Percentiles rank a stretch among this genome's conserved stretches.
Evolutionary conservation across 2,888 invertebrate species (phyloP).

Genomic region (Allygus modestus): DNA sequence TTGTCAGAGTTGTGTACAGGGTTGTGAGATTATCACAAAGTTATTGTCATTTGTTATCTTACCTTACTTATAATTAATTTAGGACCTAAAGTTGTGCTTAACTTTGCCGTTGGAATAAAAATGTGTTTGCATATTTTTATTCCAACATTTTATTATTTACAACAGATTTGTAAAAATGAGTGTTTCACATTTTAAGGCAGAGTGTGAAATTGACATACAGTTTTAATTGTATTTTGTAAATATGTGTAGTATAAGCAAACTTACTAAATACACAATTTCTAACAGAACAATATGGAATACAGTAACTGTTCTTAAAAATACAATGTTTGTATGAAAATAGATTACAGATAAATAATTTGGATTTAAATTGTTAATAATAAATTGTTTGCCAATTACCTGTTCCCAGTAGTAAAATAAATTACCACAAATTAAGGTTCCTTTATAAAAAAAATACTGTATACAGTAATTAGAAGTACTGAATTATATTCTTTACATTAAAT

Average conservation of each 20-base stretch:
- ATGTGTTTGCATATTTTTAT: neutral
- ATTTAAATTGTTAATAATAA: too few relatives aligned
- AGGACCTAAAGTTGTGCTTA: slow-evolving; percentile 50
- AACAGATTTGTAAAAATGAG: slow-evolving; percentile 23
- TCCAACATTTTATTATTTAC: slow-evolving; percentile 45
- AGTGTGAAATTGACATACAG: slow-evolving; percentile 54
- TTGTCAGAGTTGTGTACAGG: slow-evolving; percentile 44
- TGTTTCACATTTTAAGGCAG: slow-evolving; percentile 17
- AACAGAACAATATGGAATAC: neutral
- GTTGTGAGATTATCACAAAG: slow-evolving; percentile 60
- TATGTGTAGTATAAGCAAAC: slow-evolving; percentile 1
- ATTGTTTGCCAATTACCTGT: too few relatives aligned
- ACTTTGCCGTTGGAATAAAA: slow-evolving; percentile 30
- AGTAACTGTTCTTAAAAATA: too few relatives aligned
- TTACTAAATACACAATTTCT: neutral
- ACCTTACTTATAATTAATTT: slow-evolving; percentile 30
- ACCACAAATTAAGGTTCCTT: too few relatives aligned
- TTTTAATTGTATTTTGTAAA: slow-evolving; percentile 37
- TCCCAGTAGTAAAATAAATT: too few relatives aligned
- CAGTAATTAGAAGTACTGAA: too few relatives aligned
- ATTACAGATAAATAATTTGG: too few relatives aligned
- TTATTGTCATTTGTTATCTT: slow-evolving; percentile 59
- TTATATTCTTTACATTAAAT: too few relatives aligned
- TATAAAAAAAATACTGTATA: too few relatives aligned
- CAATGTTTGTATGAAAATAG: too few relatives aligned